A percentile compares a stretch with the other conserved stretches of the same genome.
Evolutionary conservation across 2,888 invertebrate genomes (phyloP).

Genomic region (Athalia circularis): DNA sequence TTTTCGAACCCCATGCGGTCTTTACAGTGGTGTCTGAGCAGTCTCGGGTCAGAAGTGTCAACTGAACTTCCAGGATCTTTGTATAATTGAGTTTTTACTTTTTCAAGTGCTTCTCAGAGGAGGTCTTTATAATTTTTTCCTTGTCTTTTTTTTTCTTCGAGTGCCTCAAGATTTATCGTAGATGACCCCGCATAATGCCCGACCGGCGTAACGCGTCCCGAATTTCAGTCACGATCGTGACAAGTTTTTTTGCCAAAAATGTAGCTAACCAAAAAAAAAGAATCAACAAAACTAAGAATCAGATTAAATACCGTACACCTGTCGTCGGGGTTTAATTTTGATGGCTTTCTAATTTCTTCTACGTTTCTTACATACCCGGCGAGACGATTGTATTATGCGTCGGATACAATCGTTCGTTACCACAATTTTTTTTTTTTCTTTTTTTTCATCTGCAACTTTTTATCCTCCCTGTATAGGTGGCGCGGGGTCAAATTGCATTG

Average conservation of each 20-base stretch:
- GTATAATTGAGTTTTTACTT: constrained; percentile 48
- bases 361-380: background rate
- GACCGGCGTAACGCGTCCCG: no score
- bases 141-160: background rate
- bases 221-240: no score
- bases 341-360: constrained; percentile 62
- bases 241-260: no score
- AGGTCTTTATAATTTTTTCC: constrained; percentile 31
- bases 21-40: background rate
- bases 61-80: constrained; percentile 32
- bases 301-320: background rate
- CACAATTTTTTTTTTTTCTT: constrained; percentile 66
- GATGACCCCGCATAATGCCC: no score
- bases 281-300: background rate
- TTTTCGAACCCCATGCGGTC: constrained; percentile 6
- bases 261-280: no score
- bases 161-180: no score
- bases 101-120: constrained; percentile 43
- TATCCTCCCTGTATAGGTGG: background rate
- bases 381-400: no score
- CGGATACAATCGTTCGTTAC: constrained; percentile 72
- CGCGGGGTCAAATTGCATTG: constrained; percentile 65
- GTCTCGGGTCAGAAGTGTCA: constrained; percentile 42
- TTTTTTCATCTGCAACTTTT: background rate
- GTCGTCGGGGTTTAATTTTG: constrained; percentile 60